phyloP scores from a whole-genome alignment of 30 jellyfish, hydroid and myxozoan genomes.

The Hydra vulgaris region DNA sequence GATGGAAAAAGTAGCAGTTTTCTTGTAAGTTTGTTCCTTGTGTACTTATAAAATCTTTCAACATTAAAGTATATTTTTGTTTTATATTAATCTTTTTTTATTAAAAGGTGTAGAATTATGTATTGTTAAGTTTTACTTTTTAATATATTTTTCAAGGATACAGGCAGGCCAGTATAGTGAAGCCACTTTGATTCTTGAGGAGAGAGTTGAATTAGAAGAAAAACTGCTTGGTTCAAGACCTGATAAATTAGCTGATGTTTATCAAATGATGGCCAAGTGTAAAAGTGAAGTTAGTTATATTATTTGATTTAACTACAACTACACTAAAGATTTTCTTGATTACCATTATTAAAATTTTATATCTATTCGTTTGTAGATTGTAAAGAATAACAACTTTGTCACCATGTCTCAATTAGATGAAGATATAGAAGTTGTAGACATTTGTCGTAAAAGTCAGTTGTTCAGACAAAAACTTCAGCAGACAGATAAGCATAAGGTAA shows the following conservation, averaged over 20 bases:
- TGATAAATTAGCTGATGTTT: conserved; percentile 81
- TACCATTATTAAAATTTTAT: too few species aligned
- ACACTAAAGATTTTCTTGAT: not conserved
- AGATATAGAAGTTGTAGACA: conserved; percentile 72
- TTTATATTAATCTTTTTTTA: not conserved
- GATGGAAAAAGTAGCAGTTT: conserved; percentile 66
- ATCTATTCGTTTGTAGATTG: conserved; percentile 35
- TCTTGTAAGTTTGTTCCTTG: conserved; percentile 48
- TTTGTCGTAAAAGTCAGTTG: conserved; percentile 44
- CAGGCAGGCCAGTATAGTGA: conserved; percentile 85
- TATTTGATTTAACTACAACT: not conserved
- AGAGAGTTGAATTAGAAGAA: conserved; percentile 44
- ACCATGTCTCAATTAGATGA: conserved; percentile 69
- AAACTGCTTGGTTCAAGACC: conserved; percentile 65
- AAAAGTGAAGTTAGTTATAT: conserved; percentile 69
- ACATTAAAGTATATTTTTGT: not conserved
- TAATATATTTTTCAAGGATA: conserved; percentile 51
- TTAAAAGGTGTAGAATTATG: too few species aligned
- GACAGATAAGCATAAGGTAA: conserved; percentile 68
- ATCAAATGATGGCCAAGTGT: conserved; percentile 86
- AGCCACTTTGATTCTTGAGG: conserved; percentile 63
- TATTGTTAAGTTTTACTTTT: too few species aligned
- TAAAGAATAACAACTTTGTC: conserved; percentile 74
- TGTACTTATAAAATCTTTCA: not conserved
- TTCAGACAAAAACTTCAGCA: conserved; percentile 47